Conservation (phyloP, 2,888 invertebrate species). For the Calliscelio sp. region DNA sequence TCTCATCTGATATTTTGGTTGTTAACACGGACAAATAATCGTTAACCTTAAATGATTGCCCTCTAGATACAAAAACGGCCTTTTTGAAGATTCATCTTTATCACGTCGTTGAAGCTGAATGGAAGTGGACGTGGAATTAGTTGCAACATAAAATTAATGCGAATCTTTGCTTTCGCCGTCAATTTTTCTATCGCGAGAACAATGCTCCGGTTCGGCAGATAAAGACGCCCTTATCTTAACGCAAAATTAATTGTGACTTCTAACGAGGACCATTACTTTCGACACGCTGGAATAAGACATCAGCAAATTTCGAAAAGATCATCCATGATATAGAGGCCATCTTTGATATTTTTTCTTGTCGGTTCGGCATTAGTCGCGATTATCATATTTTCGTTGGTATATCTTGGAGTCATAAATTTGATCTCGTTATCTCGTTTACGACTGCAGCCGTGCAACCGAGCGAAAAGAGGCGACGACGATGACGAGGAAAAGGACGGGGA, state of each 20-base stretch:
- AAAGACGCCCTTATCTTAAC: conserved; percentile 61
- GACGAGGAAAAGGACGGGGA: conserved; percentile 70
- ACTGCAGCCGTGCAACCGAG: conserved; percentile 78
- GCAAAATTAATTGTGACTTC: conserved; percentile 69
- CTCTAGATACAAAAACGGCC: conserved; percentile 59
- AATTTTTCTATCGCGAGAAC: conserved; percentile 51
- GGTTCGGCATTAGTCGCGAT: conserved; percentile 84
- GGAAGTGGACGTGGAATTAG: conserved; percentile 48
- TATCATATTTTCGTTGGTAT: conserved; percentile 85
- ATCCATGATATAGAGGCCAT: conserved; percentile 67
- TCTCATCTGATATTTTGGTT: conserved; percentile 66
- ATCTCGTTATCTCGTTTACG: conserved; percentile 86
- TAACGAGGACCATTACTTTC: conserved; percentile 66
- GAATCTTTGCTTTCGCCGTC: conserved; percentile 27
- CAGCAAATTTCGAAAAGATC: conserved; percentile 66
- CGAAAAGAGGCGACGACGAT: conserved; percentile 76
- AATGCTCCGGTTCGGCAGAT: conserved; percentile 42
- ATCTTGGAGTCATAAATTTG: conserved; percentile 85
- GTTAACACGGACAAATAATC: conserved; percentile 71
- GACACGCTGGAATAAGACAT: conserved; percentile 70
- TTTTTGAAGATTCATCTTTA: conserved; percentile 71
- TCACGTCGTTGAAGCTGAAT: conserved; percentile 67
- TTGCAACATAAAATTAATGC: conserved; percentile 56
- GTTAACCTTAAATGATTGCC: conserved; percentile 69
- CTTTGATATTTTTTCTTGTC: conserved; percentile 76